Evolutionary conservation across 1,140 invertebrate species (phyloP).

Genomic region (Brachionus rubens): DNA sequence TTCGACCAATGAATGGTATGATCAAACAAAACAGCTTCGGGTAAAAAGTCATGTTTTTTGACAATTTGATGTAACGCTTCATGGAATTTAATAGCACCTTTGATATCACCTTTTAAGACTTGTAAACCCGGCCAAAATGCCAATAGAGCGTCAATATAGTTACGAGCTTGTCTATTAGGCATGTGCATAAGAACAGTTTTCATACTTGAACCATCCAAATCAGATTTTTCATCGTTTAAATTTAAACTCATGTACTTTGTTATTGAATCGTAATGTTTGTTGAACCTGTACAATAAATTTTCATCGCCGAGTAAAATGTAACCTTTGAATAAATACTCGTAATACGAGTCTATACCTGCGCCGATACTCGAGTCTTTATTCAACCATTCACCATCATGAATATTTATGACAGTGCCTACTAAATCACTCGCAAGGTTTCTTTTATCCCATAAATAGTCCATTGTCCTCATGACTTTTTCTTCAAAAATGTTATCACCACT

Average conservation of each 20-base stretch:
- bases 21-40: conserved; percentile 68
- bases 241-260: conserved; percentile 56
- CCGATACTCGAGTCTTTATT: conserved; percentile 87
- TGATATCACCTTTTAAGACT: conserved; percentile 84
- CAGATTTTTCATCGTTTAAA: background rate
- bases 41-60: conserved; percentile 91
- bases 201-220: conserved; percentile 78
- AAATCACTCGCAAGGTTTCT: conserved; percentile 74
- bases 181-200: conserved; percentile 97
- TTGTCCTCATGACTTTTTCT: conserved; percentile 86
- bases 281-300: conserved; percentile 81
- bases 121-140: conserved; percentile 91
- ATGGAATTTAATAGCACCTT: conserved; percentile 93
- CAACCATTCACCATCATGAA: conserved; percentile 96
- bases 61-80: conserved; percentile 81
- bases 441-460: conserved; percentile 93
- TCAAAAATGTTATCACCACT: conserved; percentile 77
- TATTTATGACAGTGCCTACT: conserved; percentile 60
- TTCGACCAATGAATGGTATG: conserved; percentile 90
- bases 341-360: conserved; percentile 98
- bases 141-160: conserved; percentile 93
- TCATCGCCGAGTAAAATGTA: conserved; percentile 73
- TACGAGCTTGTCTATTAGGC: conserved; percentile 83
- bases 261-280: conserved; percentile 89
- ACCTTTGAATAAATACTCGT: conserved; percentile 94